These are phyloP conservation scores for Tryphoninae sp. DNA, from an alignment of 2,888 invertebrate species.

Conservation along the genomic window DNA sequence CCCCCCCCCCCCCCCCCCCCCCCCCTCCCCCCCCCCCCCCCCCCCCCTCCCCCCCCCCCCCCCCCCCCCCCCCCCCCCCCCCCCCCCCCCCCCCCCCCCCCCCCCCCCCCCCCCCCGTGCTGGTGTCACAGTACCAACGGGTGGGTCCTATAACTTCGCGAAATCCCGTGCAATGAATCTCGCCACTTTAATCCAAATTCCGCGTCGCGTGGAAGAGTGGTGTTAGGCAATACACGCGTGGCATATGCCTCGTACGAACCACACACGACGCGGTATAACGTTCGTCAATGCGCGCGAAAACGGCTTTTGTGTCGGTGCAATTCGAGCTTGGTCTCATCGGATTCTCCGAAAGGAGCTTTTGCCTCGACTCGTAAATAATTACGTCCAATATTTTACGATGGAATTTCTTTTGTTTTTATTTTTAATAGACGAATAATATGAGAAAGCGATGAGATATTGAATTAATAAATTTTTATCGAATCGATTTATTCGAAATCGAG, in stretches of 20 bases:
- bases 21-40: neutral
- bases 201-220: slow-evolving; percentile 45
- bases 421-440: too few species aligned
- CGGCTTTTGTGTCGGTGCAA: neutral
- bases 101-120: neutral
- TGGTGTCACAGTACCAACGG: slow-evolving; percentile 55
- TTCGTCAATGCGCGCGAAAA: slow-evolving; percentile 4
- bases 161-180: slow-evolving; percentile 60
- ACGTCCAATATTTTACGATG: too few species aligned
- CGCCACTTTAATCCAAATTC: slow-evolving; percentile 61
- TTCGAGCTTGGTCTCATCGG: too few species aligned
- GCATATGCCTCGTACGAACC: neutral
- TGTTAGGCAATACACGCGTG: slow-evolving; percentile 30
- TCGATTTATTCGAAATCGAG: too few species aligned
- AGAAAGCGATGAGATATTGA: too few species aligned
- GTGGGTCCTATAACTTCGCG: slow-evolving; percentile 32
- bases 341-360: too few species aligned
- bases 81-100: neutral
- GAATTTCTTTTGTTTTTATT: too few species aligned
- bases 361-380: too few species aligned
- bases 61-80: neutral
- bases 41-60: neutral
- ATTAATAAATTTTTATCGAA: too few species aligned
- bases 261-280: neutral
- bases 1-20: neutral